Base-by-base conservation (phyloP, 1,140 invertebrate species). In the Drosophila ogumai region DNA sequence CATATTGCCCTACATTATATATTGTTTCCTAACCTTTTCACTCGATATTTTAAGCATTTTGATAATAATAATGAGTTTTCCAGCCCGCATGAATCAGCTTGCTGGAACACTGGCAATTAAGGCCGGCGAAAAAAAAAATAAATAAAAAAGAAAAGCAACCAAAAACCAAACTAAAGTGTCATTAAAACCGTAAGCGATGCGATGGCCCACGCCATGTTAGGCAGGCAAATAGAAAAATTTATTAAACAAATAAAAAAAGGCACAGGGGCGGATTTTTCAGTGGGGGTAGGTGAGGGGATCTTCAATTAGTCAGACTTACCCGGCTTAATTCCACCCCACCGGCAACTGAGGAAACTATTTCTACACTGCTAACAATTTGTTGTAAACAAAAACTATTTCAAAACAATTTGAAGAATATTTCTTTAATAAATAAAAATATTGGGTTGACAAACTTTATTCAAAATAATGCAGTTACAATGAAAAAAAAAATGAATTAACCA, bases 111-210 rank as follows among this genome's bases (percentile, higher is more conserved):
- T n/a, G 63, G 56, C 63, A 66, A 66, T 66, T 66, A 66, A 38
- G 64, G 40, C 32, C 32, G 47, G 28, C 61, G 9, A 68, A 66
- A 38, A 34, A 47, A 40, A 10, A 40, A 12, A 36, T n/a, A 38
- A 43, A 32, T 44, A 43, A 44, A 32, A 47, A 10, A 13, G n/a
- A 34, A 38, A 17, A 36, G 13, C 25, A 12, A 67, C 32, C 34
- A 68, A 60, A 52, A 38, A 47, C 34, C 32, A 64, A 63, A 65
- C 44, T 61, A 66, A 69, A 69, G 61, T 66, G 68, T 72, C 71
- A 74, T 74, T 74, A 74, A 74, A 73, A 74, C 15, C 58, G 67
- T 72, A 72, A 74, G 67, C 65, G 60, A 65, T 52, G 60, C 65
- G 44, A 44, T 67, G 60, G 44, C 61, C 61, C 61, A 65, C 55